A percentile compares a stretch with the other conserved stretches of the same genome.
These are phyloP conservation scores for Agonopterix arenella DNA, from an alignment of 2,888 invertebrate species.

Conservation along the genomic window DNA sequence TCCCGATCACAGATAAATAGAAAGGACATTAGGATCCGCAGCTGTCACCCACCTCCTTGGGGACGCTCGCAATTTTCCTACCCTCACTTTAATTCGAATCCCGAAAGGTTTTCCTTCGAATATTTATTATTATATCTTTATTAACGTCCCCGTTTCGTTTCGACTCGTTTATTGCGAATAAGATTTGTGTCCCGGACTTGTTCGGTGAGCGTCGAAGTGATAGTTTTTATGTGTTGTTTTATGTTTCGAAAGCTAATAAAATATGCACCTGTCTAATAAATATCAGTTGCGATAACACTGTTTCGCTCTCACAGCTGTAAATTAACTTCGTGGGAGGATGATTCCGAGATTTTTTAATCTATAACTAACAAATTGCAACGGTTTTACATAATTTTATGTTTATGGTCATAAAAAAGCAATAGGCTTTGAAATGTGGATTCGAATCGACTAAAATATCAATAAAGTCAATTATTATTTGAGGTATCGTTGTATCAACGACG, in stretches of 20 bases:
- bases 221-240: slow-evolving; percentile 51
- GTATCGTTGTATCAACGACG: too few relatives aligned
- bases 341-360: slow-evolving; percentile 19
- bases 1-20: slow-evolving; percentile 69
- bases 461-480: too few relatives aligned
- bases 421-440: too few relatives aligned
- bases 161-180: slow-evolving; percentile 54
- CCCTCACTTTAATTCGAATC: slow-evolving; percentile 72
- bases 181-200: slow-evolving; percentile 48
- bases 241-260: slow-evolving; percentile 48
- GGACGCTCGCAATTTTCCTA: slow-evolving; percentile 71
- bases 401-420: too few relatives aligned
- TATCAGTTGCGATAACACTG: slow-evolving; percentile 44
- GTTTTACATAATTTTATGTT: too few relatives aligned
- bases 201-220: slow-evolving; percentile 32
- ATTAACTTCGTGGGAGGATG: slow-evolving; percentile 37
- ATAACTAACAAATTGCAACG: neutral
- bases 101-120: slow-evolving; percentile 65
- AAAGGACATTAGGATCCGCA: slow-evolving; percentile 65
- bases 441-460: too few relatives aligned
- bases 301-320: slow-evolving; percentile 33
- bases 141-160: slow-evolving; percentile 57
- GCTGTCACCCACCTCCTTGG: slow-evolving; percentile 67
- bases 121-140: slow-evolving; percentile 76
- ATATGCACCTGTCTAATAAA: slow-evolving; percentile 54